phyloP scores from a whole-genome alignment of 2,888 invertebrate genomes.

The Trimorus sp. region DNA sequence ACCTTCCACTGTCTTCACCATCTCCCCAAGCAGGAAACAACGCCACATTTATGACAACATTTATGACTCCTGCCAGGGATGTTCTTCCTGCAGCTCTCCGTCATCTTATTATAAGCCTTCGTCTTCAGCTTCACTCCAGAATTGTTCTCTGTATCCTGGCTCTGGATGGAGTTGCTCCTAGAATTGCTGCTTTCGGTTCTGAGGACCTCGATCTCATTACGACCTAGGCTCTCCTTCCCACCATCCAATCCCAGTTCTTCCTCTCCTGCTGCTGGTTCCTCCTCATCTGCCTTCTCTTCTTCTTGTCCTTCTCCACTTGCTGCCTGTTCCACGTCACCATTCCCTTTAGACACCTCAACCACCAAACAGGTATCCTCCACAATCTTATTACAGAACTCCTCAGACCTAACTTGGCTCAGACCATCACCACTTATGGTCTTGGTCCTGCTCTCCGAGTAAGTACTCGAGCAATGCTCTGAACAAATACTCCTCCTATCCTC shows the following conservation, averaged over 20 bases:
- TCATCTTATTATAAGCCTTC: constrained; percentile 73
- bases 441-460: constrained; percentile 72
- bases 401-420: constrained; percentile 74
- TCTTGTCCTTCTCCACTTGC: not conserved
- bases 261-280: no score
- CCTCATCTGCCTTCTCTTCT: no score
- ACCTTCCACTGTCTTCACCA: not conserved
- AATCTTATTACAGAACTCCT: constrained; percentile 71
- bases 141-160: constrained; percentile 71
- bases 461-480: constrained; percentile 70
- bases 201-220: constrained; percentile 62
- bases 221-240: constrained; percentile 38
- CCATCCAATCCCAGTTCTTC: not conserved
- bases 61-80: constrained; percentile 73
- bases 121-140: constrained; percentile 71
- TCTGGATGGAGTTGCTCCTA: constrained; percentile 73
- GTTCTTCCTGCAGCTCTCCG: constrained; percentile 73
- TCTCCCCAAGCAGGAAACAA: constrained; percentile 66
- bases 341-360: not conserved
- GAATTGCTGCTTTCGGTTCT: constrained; percentile 69
- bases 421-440: constrained; percentile 76
- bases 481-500: constrained; percentile 68
- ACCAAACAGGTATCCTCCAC: constrained; percentile 70
- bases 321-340: constrained; percentile 3
- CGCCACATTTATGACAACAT: constrained; percentile 78